Evolutionary conservation across 2,113 vertebrate genomes (phyloP).

Genomic region (Lagopus muta): DNA sequence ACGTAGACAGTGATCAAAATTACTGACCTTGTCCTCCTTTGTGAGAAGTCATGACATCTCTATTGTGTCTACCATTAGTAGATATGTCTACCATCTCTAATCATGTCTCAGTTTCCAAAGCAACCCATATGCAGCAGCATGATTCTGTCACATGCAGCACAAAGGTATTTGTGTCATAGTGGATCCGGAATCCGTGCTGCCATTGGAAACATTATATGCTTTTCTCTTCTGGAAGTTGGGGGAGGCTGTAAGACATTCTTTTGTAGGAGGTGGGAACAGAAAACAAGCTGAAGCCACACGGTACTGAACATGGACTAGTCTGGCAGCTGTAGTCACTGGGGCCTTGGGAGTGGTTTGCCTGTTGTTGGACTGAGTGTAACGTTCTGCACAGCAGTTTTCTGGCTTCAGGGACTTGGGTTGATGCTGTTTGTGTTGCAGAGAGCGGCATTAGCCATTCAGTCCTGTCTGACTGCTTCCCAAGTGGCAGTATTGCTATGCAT

Average conservation of each 20-base stretch:
- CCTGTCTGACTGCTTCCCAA: background rate
- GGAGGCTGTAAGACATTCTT: background rate
- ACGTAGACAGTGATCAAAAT: background rate
- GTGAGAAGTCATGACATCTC: background rate
- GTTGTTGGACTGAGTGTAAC: accelerated
- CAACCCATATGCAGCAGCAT: background rate
- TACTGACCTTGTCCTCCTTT: constrained; percentile 20
- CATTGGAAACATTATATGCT: background rate
- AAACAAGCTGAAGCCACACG: background rate
- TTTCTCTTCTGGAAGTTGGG: background rate
- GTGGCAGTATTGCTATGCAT: background rate
- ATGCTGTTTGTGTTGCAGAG: background rate
- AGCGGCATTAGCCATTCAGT: background rate
- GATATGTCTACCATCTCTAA: background rate
- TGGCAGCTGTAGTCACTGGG: background rate
- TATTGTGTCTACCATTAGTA: background rate
- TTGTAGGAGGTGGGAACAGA: background rate
- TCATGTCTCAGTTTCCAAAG: background rate
- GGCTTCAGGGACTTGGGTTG: background rate
- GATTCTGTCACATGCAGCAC: background rate
- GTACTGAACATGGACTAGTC: accelerated
- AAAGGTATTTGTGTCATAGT: background rate
- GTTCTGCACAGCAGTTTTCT: background rate
- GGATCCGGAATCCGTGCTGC: background rate
- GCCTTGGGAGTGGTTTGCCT: accelerated